phyloP scores from a whole-genome alignment of 1,140 invertebrate genomes.

The Macrosteles quadrilineatus region DNA sequence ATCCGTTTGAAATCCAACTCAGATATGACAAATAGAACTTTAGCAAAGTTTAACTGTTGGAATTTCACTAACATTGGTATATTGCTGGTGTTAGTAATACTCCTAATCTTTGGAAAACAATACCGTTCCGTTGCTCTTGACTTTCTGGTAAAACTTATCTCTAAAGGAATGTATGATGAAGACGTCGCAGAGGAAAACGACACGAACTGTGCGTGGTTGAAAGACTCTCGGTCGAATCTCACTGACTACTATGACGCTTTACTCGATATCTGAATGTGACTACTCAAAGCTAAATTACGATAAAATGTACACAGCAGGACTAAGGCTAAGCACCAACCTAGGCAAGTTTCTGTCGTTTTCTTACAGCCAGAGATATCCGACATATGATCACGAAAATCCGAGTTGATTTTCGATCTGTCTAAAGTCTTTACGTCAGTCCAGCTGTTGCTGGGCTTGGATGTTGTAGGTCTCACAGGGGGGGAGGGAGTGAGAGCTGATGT shows the following conservation, averaged over 20 bases:
- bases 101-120: slow-evolving; percentile 30
- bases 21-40: too few relatives aligned
- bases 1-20: too few relatives aligned
- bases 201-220: slow-evolving; percentile 12
- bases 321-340: slow-evolving; percentile 42
- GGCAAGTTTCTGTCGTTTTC: slow-evolving; percentile 35
- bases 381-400: slow-evolving; percentile 26
- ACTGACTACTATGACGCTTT: background rate
- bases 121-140: slow-evolving; percentile 26
- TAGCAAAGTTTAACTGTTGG: too few relatives aligned
- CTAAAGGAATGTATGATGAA: background rate
- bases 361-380: slow-evolving; percentile 33
- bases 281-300: background rate
- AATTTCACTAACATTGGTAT: slow-evolving; percentile 7
- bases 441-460: slow-evolving; percentile 41
- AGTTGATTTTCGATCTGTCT: slow-evolving; percentile 32
- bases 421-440: slow-evolving; percentile 13
- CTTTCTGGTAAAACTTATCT: slow-evolving; percentile 8
- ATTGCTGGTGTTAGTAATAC: slow-evolving; percentile 7
- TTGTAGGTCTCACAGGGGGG: background rate
- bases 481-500: background rate
- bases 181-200: slow-evolving; percentile 24
- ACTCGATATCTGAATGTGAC: slow-evolving; percentile 9
- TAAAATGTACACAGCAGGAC: slow-evolving; percentile 33
- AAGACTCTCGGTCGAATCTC: slow-evolving; percentile 24